Evolutionary conservation across 2,113 vertebrate species (phyloP).

Genomic region (Nothobranchius kuhntae): DNA sequence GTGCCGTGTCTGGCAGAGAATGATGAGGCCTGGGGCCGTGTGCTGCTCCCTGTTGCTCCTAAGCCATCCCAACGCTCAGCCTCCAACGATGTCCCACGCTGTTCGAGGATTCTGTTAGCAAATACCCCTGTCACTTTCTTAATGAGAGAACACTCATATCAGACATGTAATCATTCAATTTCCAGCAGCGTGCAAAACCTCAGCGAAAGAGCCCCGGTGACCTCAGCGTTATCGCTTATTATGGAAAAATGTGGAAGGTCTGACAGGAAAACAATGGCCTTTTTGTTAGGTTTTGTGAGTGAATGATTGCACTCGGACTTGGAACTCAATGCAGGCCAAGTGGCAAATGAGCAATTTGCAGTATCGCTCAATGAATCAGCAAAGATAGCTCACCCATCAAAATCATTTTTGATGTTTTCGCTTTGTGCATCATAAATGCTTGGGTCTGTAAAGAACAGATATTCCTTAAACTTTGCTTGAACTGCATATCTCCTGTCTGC

Average conservation of each 20-base stretch:
- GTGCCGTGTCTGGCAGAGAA: conserved; percentile 65
- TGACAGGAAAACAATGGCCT: conserved; percentile 46
- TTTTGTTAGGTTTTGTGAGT: conserved; percentile 35
- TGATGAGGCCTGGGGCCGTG: conserved; percentile 59
- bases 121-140: conserved; percentile 53
- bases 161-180: conserved; percentile 49
- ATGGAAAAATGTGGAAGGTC: conserved; percentile 28
- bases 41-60: conserved; percentile 30
- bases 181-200: conserved; percentile 27
- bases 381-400: conserved; percentile 2
- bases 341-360: conserved; percentile 48
- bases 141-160: conserved; percentile 30
- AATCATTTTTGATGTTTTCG: background rate
- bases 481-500: too few species aligned
- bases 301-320: conserved; percentile 18
- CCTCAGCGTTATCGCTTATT: conserved; percentile 16
- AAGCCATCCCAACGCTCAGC: background rate
- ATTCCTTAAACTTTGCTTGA: background rate
- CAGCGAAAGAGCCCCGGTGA: conserved; percentile 9
- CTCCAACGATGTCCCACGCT: conserved; percentile 27
- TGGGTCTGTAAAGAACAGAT: conserved; percentile 27
- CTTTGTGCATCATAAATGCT: background rate
- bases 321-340: background rate
- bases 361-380: conserved; percentile 39
- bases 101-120: conserved; percentile 24